Conservation (phyloP, 2,888 invertebrate genomes). For the Dorcus parallelipipedus region DNA sequence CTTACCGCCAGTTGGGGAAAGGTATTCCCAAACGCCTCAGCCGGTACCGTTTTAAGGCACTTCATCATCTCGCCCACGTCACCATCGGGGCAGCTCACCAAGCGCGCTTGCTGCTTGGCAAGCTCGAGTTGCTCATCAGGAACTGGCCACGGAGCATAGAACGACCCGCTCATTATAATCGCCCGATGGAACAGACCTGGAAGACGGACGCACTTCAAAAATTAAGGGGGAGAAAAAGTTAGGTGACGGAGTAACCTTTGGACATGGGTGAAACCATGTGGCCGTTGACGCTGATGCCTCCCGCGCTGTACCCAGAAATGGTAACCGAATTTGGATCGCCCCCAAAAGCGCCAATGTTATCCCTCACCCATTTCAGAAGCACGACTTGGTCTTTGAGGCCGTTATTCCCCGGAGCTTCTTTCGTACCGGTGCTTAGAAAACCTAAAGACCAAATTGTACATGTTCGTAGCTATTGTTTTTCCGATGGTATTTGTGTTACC, state of each 20-base stretch:
- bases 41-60: constrained; percentile 58
- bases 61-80: constrained; percentile 54
- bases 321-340: constrained; percentile 65
- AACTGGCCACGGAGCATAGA: constrained; percentile 44
- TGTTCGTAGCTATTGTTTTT: too few relatives aligned
- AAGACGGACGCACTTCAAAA: too few relatives aligned
- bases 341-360: constrained; percentile 65
- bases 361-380: constrained; percentile 62
- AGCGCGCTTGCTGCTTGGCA: constrained; percentile 60
- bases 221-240: too few relatives aligned
- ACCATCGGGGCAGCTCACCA: constrained; percentile 58
- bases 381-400: constrained; percentile 70
- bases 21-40: constrained; percentile 52
- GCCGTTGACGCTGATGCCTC: constrained; percentile 46
- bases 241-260: constrained; percentile 42
- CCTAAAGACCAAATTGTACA: constrained; percentile 26
- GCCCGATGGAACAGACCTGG: constrained; percentile 61
- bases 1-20: constrained; percentile 23
- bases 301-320: constrained; percentile 58
- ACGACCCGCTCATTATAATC: constrained; percentile 65
- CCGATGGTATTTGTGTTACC: constrained; percentile 34
- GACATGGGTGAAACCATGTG: constrained; percentile 66
- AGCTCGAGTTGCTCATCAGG: constrained; percentile 55
- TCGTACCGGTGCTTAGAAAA: constrained; percentile 60
- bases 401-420: constrained; percentile 64